Percentiles rank a stretch among this genome's conserved stretches.
phyloP scores from a whole-genome alignment of 2,113 vertebrate genomes.

The Sigmodon hispidus region DNA sequence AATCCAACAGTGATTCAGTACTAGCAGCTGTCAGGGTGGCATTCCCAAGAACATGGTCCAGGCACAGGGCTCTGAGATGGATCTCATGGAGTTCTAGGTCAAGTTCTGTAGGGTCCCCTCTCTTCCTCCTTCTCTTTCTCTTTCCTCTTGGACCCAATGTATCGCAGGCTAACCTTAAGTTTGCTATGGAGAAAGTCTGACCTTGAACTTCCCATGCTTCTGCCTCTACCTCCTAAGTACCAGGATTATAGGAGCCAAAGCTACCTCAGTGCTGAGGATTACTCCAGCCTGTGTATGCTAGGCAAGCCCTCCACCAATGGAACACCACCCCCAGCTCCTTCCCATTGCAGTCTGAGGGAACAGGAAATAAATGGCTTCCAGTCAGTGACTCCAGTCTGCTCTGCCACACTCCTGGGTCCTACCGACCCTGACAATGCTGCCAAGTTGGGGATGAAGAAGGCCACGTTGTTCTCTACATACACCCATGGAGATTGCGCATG shows the following conservation, averaged over 20 bases:
- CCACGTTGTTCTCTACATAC: accelerated
- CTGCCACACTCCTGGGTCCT: too few species aligned
- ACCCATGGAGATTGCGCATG: accelerated
- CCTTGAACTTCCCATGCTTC: not conserved
- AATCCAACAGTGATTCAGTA: not conserved
- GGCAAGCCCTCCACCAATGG: not conserved
- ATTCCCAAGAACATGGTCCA: not conserved
- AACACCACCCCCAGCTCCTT: not conserved
- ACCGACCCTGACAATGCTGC: not conserved
- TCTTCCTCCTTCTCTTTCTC: not conserved
- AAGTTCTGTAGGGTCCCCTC: not conserved
- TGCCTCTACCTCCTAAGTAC: not conserved
- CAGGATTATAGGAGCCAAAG: not conserved
- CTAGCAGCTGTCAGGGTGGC: not conserved
- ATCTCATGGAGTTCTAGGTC: too few species aligned
- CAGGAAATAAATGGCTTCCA: not conserved
- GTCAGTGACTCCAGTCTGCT: not conserved
- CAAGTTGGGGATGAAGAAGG: not conserved
- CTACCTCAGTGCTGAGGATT: not conserved
- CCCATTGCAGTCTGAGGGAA: not conserved
- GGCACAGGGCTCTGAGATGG: not conserved
- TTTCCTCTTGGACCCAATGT: not conserved
- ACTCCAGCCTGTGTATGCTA: not conserved
- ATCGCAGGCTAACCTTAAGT: not conserved
- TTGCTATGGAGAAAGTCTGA: not conserved